Evolutionary conservation across 2,888 invertebrate species (phyloP), one percentile per base, ranked within the genome.

Genomic region (Temnothorax rugatulus): DNA sequence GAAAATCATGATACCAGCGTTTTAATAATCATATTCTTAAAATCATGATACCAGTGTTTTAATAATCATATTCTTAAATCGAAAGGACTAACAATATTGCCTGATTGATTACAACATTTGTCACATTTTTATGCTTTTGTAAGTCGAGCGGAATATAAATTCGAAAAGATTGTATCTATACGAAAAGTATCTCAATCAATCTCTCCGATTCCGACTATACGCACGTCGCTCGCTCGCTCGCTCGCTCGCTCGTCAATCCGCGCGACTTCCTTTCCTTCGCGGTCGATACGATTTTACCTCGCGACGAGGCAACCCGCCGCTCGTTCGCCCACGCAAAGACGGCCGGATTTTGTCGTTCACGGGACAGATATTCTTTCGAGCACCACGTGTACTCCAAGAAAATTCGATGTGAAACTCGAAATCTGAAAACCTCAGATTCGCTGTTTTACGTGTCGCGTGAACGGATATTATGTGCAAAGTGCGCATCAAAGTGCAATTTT

Each of bases 201-300:
- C 15, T 71, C 9, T 71, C 57, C 18, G 13, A 41, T 25, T 4
- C 8, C 21, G 11, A 73, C 18, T 41, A 11, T 25, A 73, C 15
- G 5, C 15, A 8, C 38, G 18, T 21, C 15, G 44, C n/a, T n/a
- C 11, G 47, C 21, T 21, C 15, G 47, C 21, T 21, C 13, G 44
- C n/a, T 21, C 15, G 47, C 21, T 41, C 41, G 88, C 84, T 77
- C 88, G 79, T 85, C 87, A 82, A 77, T 75, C 77, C 83, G 69
- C 83, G 82, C 75, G 82, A 88, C 87, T 77, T 68, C 15, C 90
- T 89, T 91, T 88, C 85, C 85, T 84, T 86, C 90, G 90, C 92
- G 92, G 91, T 92, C 93, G 93, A 93, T 93, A 93, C 91, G 89
- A 92, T 91, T 92, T 93, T 90, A 91, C 90, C 90, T 90, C 91